Conservation (phyloP, 2,888 invertebrate species). For the Tupiocoris notatus region DNA sequence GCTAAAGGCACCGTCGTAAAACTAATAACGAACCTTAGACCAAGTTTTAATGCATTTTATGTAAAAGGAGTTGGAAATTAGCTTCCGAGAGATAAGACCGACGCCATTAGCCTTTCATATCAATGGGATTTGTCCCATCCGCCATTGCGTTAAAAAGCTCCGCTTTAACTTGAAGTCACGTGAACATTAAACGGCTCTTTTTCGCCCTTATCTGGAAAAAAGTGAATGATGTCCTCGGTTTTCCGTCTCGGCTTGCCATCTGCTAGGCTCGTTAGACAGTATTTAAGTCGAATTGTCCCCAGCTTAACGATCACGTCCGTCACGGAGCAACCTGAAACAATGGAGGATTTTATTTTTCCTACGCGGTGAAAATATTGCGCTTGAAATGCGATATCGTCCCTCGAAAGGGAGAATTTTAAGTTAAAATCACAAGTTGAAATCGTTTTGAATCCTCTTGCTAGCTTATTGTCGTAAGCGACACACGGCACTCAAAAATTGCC, state of each 20-base stretch:
- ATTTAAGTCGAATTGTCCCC: too few species aligned
- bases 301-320: too few species aligned
- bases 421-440: too few species aligned
- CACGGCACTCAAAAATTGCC: too few species aligned
- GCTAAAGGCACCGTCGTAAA: neutral
- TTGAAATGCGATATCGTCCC: too few species aligned
- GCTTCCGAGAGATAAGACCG: neutral
- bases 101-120: neutral
- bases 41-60: conserved; percentile 9
- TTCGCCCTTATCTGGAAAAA: neutral
- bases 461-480: too few species aligned
- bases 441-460: too few species aligned
- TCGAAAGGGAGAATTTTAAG: too few species aligned
- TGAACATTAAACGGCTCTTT: neutral
- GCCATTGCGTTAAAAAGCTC: neutral
- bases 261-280: neutral
- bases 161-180: neutral
- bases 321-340: too few species aligned
- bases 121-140: neutral
- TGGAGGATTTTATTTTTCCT: too few species aligned
- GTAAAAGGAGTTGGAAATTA: neutral
- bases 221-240: neutral
- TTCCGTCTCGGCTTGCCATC: too few species aligned
- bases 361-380: too few species aligned
- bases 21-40: neutral